phyloP scores from a whole-genome alignment of 53 echinoderm and acorn worm species.

The Crossaster papposus region DNA sequence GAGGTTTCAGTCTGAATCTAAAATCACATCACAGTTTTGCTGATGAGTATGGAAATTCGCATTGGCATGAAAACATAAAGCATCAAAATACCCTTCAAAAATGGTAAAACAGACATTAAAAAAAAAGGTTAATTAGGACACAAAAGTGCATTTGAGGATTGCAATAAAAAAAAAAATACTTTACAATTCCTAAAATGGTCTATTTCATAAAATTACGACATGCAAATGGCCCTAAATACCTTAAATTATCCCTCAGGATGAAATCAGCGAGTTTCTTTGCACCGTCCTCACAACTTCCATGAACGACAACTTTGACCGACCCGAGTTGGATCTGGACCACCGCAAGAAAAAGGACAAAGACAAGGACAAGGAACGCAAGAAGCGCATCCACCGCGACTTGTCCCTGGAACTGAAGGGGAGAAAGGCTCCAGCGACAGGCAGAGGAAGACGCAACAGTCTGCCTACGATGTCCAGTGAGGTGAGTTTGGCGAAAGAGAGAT shows the following conservation, averaged over 20 bases:
- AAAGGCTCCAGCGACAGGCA: slow-evolving; percentile 58
- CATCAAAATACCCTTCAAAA: no score
- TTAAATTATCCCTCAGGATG: slow-evolving; percentile 69
- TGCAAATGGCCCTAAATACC: neutral
- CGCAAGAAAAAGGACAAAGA: slow-evolving; percentile 61
- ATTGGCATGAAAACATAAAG: no score
- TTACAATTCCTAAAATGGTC: no score
- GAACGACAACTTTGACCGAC: slow-evolving; percentile 52
- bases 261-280: slow-evolving; percentile 88
- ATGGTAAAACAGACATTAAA: no score
- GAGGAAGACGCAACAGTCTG: slow-evolving; percentile 46
- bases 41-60: no score
- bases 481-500: neutral
- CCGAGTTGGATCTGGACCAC: slow-evolving; percentile 34
- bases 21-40: no score
- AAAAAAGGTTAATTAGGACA: no score
- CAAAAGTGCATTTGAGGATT: no score
- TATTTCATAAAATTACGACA: no score
- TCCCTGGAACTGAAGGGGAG: slow-evolving; percentile 79
- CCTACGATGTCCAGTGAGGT: slow-evolving; percentile 59
- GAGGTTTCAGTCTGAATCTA: no score
- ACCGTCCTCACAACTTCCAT: slow-evolving; percentile 67
- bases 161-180: no score
- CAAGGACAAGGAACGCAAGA: slow-evolving; percentile 84
- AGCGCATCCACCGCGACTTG: slow-evolving; percentile 82